Evolutionary conservation across 2,113 vertebrate genomes (phyloP).

Genomic region (Saguinus midas): DNA sequence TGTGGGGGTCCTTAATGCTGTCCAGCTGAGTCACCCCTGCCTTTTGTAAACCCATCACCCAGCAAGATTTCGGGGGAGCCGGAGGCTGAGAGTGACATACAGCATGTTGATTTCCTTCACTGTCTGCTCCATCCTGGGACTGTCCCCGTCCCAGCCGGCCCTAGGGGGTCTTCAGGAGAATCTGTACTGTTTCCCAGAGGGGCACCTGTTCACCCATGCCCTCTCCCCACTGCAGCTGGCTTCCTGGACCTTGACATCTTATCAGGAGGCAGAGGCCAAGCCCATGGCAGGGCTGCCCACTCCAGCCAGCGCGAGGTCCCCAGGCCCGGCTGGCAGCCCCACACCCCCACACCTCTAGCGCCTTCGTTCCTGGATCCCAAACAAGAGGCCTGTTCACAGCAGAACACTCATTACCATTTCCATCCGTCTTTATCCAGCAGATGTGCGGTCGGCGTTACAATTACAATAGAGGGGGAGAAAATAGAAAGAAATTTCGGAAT

Average conservation of each 20-base stretch:
- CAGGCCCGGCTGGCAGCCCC: not conserved
- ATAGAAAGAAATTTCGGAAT: conserved; percentile 85
- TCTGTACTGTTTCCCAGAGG: not conserved
- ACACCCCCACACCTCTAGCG: not conserved
- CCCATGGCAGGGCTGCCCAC: not conserved
- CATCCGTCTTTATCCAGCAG: conserved; percentile 79
- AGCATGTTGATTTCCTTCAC: not conserved
- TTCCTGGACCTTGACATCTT: not conserved
- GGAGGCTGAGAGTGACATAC: not conserved
- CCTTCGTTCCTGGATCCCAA: not conserved
- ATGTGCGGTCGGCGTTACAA: conserved; percentile 77
- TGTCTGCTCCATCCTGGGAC: not conserved
- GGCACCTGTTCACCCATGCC: not conserved
- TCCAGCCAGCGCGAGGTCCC: not conserved
- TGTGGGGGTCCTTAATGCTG: not conserved
- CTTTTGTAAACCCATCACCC: not conserved
- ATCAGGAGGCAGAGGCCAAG: not conserved
- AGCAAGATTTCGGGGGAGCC: not conserved
- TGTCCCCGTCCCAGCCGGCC: not conserved
- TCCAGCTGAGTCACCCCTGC: not conserved
- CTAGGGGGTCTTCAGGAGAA: not conserved
- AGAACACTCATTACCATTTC: conserved; percentile 77
- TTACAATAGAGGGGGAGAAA: conserved; percentile 84
- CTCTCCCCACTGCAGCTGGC: not conserved
- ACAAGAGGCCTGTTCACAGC: conserved; percentile 64